Percentiles rank a stretch among this genome's conserved stretches.
Conservation (phyloP, 2,797 vertebrate genomes). For the Oreochromis mossambicus region DNA sequence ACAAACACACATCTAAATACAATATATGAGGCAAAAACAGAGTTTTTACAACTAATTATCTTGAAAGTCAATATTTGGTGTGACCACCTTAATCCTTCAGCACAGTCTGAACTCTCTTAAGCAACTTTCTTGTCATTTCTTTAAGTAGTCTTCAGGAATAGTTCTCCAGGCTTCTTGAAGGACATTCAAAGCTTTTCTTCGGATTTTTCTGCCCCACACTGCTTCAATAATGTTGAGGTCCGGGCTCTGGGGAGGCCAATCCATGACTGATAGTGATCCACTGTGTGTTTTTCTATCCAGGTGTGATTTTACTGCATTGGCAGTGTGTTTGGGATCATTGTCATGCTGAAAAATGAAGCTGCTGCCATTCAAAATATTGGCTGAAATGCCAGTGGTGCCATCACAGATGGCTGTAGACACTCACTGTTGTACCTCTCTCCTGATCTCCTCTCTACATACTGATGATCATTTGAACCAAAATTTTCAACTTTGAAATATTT, state of each 20-base stretch:
- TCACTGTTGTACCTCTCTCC: neutral
- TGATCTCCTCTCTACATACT: neutral
- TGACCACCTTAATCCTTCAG: too few species aligned
- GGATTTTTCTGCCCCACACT: neutral
- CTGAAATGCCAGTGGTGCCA: neutral
- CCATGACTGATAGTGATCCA: neutral
- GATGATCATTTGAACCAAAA: neutral
- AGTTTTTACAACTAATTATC: too few species aligned
- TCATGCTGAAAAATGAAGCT: neutral
- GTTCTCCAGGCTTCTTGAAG: too few species aligned
- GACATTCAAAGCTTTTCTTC: neutral
- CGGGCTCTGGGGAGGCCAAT: accelerated
- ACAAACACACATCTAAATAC: too few species aligned
- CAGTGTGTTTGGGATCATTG: neutral
- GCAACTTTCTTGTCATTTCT: too few species aligned
- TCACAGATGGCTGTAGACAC: neutral
- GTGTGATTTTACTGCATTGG: neutral
- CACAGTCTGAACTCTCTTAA: too few species aligned
- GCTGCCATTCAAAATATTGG: neutral
- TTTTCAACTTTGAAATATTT: neutral
- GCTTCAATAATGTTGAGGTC: neutral
- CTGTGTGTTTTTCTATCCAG: neutral
- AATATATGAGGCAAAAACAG: too few species aligned
- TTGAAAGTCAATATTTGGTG: too few species aligned
- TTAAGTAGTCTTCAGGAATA: too few species aligned